Percentiles rank a stretch among this genome's conserved stretches.
These are phyloP conservation scores for Eremobia ochroleuca DNA, from an alignment of 2,888 invertebrate species.

Conservation along the genomic window DNA sequence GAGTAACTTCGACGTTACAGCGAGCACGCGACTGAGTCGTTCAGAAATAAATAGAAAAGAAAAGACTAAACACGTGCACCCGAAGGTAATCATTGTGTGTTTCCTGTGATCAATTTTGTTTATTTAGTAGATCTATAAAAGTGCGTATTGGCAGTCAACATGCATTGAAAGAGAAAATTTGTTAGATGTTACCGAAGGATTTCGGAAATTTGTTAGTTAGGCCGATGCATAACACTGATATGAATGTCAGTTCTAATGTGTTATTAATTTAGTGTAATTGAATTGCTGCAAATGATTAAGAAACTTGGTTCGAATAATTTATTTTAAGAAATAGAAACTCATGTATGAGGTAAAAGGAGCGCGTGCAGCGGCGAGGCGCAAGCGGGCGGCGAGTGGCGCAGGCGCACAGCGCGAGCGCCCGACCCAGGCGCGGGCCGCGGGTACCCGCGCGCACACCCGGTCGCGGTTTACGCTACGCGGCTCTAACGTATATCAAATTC, in stretches of 20 bases:
- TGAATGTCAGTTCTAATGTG: constrained; percentile 35
- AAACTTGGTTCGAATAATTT: constrained; percentile 35
- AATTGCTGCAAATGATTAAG: constrained; percentile 27
- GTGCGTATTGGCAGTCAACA: constrained; percentile 58
- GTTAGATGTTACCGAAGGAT: constrained; percentile 26
- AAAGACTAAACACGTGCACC: constrained; percentile 32
- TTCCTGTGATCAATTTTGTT: constrained; percentile 11
- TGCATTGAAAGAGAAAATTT: constrained; percentile 48
- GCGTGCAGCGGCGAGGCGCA: constrained; percentile 72
- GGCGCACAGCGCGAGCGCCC: constrained; percentile 60
- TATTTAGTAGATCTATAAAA: constrained; percentile 9
- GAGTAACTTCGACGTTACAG: constrained; percentile 17
- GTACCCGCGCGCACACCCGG: constrained; percentile 73
- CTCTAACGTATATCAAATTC: constrained; percentile 81
- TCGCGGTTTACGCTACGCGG: constrained; percentile 80
- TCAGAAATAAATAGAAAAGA: not conserved
- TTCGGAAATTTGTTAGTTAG: constrained; percentile 50
- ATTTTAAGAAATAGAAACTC: constrained; percentile 68
- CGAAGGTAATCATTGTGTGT: constrained; percentile 20
- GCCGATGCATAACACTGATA: constrained; percentile 63
- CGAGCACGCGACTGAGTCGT: constrained; percentile 8
- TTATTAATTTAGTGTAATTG: constrained; percentile 34
- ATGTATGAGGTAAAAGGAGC: constrained; percentile 70
- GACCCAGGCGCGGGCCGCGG: constrained; percentile 50
- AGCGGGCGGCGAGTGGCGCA: constrained; percentile 61